A percentile compares a stretch with the other conserved stretches of the same genome.
Evolutionary conservation across 2,888 invertebrate species (phyloP).

Genomic region (Agriopis marginaria): DNA sequence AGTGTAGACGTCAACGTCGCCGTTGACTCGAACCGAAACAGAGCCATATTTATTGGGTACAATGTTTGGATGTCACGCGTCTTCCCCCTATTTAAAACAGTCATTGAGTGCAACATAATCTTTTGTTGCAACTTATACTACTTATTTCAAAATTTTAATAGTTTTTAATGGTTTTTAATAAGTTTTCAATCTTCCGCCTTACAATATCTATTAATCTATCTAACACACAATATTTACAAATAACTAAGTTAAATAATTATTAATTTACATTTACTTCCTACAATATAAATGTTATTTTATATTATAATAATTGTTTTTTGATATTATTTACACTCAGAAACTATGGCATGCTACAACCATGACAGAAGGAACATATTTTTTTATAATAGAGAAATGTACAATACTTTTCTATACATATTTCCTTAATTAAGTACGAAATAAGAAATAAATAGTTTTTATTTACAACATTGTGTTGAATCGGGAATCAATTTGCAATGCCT

Average conservation of each 20-base stretch:
- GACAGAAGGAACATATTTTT: constrained; percentile 61
- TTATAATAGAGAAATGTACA: constrained; percentile 55
- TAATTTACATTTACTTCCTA: constrained; percentile 47
- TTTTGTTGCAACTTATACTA: too few species aligned
- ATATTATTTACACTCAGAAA: constrained; percentile 59
- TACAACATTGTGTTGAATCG: constrained; percentile 26
- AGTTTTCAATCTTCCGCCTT: constrained; percentile 40
- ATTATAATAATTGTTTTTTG: constrained; percentile 28
- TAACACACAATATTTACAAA: constrained; percentile 66
- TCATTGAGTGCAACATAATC: too few species aligned
- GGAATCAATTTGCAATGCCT: background rate
- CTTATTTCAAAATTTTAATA: too few species aligned
- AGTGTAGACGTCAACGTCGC: too few species aligned
- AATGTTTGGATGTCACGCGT: too few species aligned
- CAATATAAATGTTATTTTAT: constrained; percentile 38
- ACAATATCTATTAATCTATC: constrained; percentile 51
- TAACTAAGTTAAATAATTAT: constrained; percentile 53
- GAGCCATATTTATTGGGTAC: too few species aligned
- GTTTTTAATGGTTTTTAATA: background rate
- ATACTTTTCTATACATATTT: constrained; percentile 49
- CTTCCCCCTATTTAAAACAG: too few species aligned
- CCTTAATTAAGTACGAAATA: constrained; percentile 63
- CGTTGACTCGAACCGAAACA: too few species aligned
- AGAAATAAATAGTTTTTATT: constrained; percentile 65
- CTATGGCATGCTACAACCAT: constrained; percentile 61